These are phyloP conservation scores for Phylloscopus whistleri DNA, from an alignment of 2,113 vertebrate species.

Conservation along the genomic window DNA sequence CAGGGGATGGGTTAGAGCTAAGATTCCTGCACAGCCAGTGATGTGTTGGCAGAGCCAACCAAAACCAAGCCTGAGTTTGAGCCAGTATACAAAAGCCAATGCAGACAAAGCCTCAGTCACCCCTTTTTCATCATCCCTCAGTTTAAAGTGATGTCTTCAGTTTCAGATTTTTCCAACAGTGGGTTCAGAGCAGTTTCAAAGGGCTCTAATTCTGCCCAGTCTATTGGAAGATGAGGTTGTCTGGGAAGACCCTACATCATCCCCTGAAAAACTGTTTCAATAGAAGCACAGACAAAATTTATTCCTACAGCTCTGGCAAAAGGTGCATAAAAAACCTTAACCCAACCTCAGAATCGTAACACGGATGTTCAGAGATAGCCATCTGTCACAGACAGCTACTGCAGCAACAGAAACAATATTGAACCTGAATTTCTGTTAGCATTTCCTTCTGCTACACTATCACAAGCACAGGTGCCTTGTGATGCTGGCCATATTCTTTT, in stretches of 20 bases:
- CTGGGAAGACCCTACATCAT: neutral
- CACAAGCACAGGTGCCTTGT: neutral
- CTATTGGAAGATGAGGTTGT: neutral
- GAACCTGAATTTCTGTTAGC: neutral
- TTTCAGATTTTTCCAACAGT: neutral
- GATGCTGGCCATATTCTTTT: neutral
- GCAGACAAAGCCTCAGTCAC: neutral
- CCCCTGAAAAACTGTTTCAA: neutral
- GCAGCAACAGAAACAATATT: neutral
- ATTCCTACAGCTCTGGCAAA: neutral
- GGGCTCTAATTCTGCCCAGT: neutral
- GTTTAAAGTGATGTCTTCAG: neutral
- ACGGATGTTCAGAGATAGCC: neutral
- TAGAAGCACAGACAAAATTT: neutral
- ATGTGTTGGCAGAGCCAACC: neutral
- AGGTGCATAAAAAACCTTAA: neutral
- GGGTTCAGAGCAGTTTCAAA: neutral
- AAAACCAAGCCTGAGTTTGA: neutral
- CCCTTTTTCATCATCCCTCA: neutral
- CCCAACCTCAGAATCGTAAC: neutral
- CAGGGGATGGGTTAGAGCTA: neutral
- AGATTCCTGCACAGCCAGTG: fast-evolving
- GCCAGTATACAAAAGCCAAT: neutral
- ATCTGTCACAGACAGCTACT: neutral
- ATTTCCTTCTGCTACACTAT: neutral